Percentiles rank a stretch among this genome's conserved stretches.
Conservation (phyloP, 2,888 invertebrate species). For the Anoplius nigerrimus region DNA sequence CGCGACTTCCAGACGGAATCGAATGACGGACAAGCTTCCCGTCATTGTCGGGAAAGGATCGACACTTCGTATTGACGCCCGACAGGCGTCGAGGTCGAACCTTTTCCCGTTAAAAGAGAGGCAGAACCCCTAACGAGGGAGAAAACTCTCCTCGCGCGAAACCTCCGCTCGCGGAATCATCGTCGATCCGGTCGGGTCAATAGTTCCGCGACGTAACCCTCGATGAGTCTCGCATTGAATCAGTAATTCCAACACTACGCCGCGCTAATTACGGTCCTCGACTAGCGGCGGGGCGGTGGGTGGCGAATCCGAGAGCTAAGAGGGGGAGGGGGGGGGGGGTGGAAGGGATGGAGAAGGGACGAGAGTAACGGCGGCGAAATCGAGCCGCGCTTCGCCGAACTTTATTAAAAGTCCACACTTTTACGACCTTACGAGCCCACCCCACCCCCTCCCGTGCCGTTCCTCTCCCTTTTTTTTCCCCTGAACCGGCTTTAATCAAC, state of each 20-base stretch:
- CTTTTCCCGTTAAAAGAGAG: too few relatives aligned
- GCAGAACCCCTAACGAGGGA: constrained; percentile 10
- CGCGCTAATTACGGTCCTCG: constrained; percentile 44
- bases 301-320: too few relatives aligned
- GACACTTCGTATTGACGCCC: too few relatives aligned
- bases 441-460: constrained; percentile 18
- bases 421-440: constrained; percentile 32
- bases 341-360: not conserved
- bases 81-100: not conserved
- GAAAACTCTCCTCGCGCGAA: too few relatives aligned
- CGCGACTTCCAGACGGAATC: too few relatives aligned
- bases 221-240: constrained; percentile 28
- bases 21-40: too few relatives aligned
- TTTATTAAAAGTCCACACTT: constrained; percentile 52
- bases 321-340: not conserved
- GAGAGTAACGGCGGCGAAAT: constrained; percentile 19
- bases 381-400: constrained; percentile 31
- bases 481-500: constrained; percentile 39
- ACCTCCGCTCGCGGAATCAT: constrained; percentile 3
- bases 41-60: too few relatives aligned
- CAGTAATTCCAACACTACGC: constrained; percentile 18
- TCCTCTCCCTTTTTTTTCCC: not conserved
- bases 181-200: constrained; percentile 18
- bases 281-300: not conserved
- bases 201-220: too few relatives aligned